Evolutionary conservation across 1,140 invertebrate genomes (phyloP).

Genomic region (Cyclargus thomasi): DNA sequence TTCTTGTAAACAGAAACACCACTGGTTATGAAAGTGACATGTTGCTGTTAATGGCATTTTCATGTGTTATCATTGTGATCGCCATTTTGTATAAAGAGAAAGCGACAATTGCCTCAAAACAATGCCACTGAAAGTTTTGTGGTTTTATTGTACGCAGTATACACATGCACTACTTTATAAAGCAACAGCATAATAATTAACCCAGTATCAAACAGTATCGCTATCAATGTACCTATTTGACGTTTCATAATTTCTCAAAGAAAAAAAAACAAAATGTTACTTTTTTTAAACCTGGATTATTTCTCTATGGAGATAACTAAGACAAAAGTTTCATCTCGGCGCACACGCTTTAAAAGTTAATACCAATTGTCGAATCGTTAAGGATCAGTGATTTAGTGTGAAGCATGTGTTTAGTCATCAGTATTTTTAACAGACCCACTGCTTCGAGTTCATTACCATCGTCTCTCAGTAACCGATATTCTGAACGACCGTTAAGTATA

Average conservation of each 20-base stretch:
- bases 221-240: background rate
- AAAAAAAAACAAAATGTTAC: no score
- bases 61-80: background rate
- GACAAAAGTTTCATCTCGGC: background rate
- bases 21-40: background rate
- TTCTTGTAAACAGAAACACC: background rate
- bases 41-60: background rate
- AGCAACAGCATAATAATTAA: background rate
- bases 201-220: background rate
- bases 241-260: background rate
- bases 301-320: background rate
- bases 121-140: constrained; percentile 2
- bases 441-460: constrained; percentile 50
- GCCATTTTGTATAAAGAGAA: constrained; percentile 3
- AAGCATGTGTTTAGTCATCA: constrained; percentile 44
- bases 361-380: constrained; percentile 9
- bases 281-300: no score
- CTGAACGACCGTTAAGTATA: background rate
- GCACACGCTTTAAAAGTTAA: background rate
- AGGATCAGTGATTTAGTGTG: constrained; percentile 36
- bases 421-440: constrained; percentile 53
- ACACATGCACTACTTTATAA: background rate
- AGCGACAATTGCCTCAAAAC: background rate
- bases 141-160: background rate
- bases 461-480: constrained; percentile 17